Conservation (phyloP, 2,888 invertebrate species). For the Lithophane socia region DNA sequence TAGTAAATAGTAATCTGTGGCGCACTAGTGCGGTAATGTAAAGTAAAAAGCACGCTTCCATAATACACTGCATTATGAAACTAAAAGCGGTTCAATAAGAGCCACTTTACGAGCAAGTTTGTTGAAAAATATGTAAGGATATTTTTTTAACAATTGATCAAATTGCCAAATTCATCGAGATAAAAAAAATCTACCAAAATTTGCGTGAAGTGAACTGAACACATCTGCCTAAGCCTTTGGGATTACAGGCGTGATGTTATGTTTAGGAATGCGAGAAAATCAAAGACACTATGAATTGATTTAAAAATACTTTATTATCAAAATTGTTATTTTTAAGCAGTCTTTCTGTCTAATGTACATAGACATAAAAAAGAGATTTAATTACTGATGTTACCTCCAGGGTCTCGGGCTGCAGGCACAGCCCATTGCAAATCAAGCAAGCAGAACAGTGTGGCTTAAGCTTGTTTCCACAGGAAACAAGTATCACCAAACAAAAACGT, state of each 20-base stretch:
- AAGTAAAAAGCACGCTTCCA: no score
- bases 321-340: conserved; percentile 71
- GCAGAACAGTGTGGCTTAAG: conserved; percentile 14
- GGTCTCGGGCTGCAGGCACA: background rate
- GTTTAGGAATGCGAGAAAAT: background rate
- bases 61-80: no score
- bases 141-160: no score
- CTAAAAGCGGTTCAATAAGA: no score
- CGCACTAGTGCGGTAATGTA: no score
- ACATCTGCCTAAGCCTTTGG: no score
- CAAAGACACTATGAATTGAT: conserved; percentile 31
- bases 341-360: conserved; percentile 64
- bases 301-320: conserved; percentile 67
- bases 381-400: conserved; percentile 21
- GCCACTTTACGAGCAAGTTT: no score
- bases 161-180: background rate
- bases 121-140: no score
- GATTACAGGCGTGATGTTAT: background rate
- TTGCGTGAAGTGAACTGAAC: background rate
- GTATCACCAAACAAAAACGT: conserved; percentile 23
- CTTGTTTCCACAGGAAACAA: conserved; percentile 50
- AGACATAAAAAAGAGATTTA: conserved; percentile 41
- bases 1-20: no score
- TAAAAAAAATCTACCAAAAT: no score
- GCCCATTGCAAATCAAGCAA: conserved; percentile 28